Evolutionary conservation across 2,113 vertebrate genomes (phyloP), one percentile per base, ranked within the genome.

Genomic region (Sceloporus tristichus): DNA sequence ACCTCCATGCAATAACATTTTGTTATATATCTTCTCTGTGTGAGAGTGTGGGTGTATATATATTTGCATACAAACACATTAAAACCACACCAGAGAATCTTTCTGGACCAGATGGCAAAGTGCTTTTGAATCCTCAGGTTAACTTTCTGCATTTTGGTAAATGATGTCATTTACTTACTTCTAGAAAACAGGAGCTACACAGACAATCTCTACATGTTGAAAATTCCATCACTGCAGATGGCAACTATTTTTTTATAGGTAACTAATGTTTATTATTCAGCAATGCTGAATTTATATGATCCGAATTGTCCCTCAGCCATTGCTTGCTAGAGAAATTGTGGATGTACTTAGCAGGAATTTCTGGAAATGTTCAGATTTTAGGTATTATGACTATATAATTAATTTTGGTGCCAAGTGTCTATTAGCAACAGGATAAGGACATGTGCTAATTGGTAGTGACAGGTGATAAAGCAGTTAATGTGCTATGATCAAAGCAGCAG

Each of bases 301-400:
- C 93, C 93, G 91, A 93, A 89, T 90, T 75, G 92, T 81, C 85
- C 84, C 54, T 92, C 86, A 90, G 82, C 85, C 88, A 88, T 48
- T 91, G 88, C 87, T 80, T 92, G 70, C 93, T 92, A 92, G 91
- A 92, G 93, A 92, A 94, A 96, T 77, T 4, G 89, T 92, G 89
- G 85, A 92, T 85, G 90, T 56, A 87, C 59, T 84, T 91, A 93
- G 89, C 90, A 91, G 91, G 91, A 87, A 94, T 85, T 94, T 90
- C 89, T 90, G 92, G 93, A 92, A 90, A 92, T 0, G 2, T 56
- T 84, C 68, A 62, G 89, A 59, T 85, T 87, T 89, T 90, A 94
- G 92, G 88, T 93, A 92, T 88, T 90, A 82, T 70, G 88, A 93
- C 87, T n/a, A 91, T 82, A 95, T 92, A 91, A 91, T 87, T 81